Percentiles rank a stretch among this genome's conserved stretches.
Conservation (phyloP, 2,113 vertebrate species). For the Hiodon alosoides region DNA sequence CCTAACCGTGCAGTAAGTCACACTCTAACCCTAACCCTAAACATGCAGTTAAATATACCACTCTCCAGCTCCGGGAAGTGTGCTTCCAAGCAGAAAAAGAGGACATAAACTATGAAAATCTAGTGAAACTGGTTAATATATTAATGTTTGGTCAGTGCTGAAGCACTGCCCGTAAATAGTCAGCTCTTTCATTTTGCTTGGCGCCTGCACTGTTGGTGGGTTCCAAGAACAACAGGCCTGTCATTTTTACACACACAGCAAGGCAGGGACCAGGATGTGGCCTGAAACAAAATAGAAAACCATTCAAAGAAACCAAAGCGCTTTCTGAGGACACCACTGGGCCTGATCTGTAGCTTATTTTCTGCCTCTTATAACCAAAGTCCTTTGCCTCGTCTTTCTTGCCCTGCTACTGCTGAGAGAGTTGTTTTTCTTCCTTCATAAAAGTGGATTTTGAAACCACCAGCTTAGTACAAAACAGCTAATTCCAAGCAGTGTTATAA, state of each 20-base stretch:
- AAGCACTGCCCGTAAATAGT: conserved; percentile 57
- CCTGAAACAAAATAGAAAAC: conserved; percentile 47
- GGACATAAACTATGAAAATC: conserved; percentile 33
- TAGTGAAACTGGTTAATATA: conserved; percentile 44
- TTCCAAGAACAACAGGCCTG: conserved; percentile 65
- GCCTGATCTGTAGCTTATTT: conserved; percentile 19
- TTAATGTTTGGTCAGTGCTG: conserved; percentile 51
- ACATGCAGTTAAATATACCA: no score
- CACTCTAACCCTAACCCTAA: no score
- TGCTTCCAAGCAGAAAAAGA: conserved; percentile 40
- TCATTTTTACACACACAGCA: conserved; percentile 48
- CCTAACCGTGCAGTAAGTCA: no score
- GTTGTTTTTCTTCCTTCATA: not conserved
- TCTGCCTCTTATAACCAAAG: conserved; percentile 3
- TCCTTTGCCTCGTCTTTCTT: not conserved
- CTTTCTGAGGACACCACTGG: conserved; percentile 31
- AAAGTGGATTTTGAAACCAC: not conserved
- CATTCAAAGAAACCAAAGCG: conserved; percentile 40
- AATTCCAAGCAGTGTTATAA: not conserved
- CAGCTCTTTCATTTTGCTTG: conserved; percentile 62
- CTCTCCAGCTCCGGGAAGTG: conserved; percentile 18
- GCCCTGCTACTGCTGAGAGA: no score
- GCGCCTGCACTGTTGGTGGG: conserved; percentile 42
- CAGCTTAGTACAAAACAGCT: not conserved
- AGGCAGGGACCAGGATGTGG: conserved; percentile 52